Evolutionary conservation across 2,113 vertebrate genomes (phyloP).

Genomic region (Callopanchax toddi): DNA sequence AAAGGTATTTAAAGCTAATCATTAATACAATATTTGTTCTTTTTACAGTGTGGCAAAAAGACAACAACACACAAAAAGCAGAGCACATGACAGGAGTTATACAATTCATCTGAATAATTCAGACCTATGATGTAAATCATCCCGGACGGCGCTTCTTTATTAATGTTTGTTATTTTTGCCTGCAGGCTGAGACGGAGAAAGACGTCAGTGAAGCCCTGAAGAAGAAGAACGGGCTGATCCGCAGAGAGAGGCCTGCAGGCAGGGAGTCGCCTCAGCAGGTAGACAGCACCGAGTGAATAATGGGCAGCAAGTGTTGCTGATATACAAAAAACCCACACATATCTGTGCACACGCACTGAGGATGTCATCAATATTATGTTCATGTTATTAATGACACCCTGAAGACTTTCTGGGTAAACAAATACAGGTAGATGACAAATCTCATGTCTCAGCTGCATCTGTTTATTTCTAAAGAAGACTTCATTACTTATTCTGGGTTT

Average conservation of each 20-base stretch:
- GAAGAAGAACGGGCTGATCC: slow-evolving; percentile 78
- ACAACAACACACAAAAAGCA: no score
- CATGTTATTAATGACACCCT: background rate
- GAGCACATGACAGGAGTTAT: no score
- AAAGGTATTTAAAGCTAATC: no score
- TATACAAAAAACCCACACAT: slow-evolving; percentile 6
- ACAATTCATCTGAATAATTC: background rate
- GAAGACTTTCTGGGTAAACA: slow-evolving; percentile 26
- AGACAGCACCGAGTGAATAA: slow-evolving; percentile 37
- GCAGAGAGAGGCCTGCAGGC: slow-evolving; percentile 76
- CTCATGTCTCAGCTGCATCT: no score
- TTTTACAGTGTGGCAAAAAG: no score
- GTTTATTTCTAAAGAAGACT: no score
- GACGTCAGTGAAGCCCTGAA: slow-evolving; percentile 57
- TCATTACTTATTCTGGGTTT: no score
- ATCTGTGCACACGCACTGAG: background rate
- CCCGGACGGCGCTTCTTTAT: background rate
- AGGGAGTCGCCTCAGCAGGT: slow-evolving; percentile 78
- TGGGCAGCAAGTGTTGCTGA: slow-evolving; percentile 20
- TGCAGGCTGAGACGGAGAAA: slow-evolving; percentile 65
- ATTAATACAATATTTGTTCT: no score
- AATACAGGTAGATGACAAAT: background rate
- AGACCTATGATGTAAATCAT: slow-evolving; percentile 7
- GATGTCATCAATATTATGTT: slow-evolving; percentile 37
- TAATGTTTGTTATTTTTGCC: slow-evolving; percentile 10